Evolutionary conservation across 2,113 vertebrate genomes (phyloP).

Genomic region (Pongo pygmaeus): DNA sequence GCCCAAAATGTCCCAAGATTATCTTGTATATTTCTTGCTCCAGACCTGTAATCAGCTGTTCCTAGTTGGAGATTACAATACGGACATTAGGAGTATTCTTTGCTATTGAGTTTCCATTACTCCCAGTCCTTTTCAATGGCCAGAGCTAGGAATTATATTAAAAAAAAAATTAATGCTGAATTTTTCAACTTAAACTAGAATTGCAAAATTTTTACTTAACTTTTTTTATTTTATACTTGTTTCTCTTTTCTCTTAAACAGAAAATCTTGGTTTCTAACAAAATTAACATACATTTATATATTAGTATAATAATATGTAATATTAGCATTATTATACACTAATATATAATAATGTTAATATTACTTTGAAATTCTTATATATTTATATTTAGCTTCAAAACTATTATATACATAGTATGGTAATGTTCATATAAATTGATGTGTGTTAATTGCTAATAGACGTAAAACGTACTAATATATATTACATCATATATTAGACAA

Average conservation of each 20-base stretch:
- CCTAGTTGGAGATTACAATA: neutral
- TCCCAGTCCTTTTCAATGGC: neutral
- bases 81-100: neutral
- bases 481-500: neutral
- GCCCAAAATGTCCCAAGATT: neutral
- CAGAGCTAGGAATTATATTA: neutral
- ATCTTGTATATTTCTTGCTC: neutral
- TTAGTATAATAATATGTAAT: neutral
- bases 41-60: neutral
- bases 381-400: constrained; percentile 22
- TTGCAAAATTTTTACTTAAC: constrained; percentile 1
- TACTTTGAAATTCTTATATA: constrained; percentile 10
- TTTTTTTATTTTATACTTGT: neutral
- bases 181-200: constrained; percentile 10
- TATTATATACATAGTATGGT: neutral
- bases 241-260: neutral
- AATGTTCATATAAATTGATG: neutral
- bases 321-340: neutral
- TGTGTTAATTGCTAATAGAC: constrained; percentile 19
- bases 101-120: neutral
- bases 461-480: neutral
- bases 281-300: neutral
- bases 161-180: neutral
- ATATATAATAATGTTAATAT: neutral
- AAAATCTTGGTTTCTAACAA: neutral